Conservation (phyloP, 2,797 vertebrate genomes). For the Pipistrellus pygmaeus region DNA sequence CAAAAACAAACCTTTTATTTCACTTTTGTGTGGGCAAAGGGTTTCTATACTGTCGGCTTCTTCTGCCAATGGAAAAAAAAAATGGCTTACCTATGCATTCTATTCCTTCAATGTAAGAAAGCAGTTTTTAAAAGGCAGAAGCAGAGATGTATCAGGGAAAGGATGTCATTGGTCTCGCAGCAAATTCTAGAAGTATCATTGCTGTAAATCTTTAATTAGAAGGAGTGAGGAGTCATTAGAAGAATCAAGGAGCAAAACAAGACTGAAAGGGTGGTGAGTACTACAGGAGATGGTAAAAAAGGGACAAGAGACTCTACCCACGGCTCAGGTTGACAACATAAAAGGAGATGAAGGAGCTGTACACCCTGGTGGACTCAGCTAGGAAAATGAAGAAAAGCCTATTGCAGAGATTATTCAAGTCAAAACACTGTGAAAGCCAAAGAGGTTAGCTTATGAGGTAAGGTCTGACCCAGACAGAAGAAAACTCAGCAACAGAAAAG, state of each 20-base stretch:
- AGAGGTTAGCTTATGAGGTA: background rate
- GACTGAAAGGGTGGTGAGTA: background rate
- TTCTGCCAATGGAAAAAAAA: constrained; percentile 56
- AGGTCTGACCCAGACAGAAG: background rate
- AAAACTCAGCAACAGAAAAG: background rate
- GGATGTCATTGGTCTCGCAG: background rate
- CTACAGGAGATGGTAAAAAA: background rate
- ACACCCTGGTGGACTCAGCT: background rate
- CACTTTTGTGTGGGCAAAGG: background rate
- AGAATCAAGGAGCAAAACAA: background rate
- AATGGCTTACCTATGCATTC: background rate
- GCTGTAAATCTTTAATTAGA: background rate
- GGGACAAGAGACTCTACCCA: background rate
- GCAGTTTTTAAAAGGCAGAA: constrained; percentile 42
- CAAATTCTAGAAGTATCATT: background rate
- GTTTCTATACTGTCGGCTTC: background rate
- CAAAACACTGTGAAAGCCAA: background rate
- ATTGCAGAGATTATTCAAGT: constrained; percentile 17
- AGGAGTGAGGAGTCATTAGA: background rate
- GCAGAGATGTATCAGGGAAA: background rate
- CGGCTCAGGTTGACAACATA: background rate
- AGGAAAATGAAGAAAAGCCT: background rate
- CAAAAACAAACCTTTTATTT: constrained; percentile 52
- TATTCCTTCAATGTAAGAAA: constrained; percentile 5
- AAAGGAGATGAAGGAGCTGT: background rate